Evolutionary conservation across 2,113 vertebrate species (phyloP), one percentile per base, ranked within the genome.

Genomic region (Vulpes ferrilata): DNA sequence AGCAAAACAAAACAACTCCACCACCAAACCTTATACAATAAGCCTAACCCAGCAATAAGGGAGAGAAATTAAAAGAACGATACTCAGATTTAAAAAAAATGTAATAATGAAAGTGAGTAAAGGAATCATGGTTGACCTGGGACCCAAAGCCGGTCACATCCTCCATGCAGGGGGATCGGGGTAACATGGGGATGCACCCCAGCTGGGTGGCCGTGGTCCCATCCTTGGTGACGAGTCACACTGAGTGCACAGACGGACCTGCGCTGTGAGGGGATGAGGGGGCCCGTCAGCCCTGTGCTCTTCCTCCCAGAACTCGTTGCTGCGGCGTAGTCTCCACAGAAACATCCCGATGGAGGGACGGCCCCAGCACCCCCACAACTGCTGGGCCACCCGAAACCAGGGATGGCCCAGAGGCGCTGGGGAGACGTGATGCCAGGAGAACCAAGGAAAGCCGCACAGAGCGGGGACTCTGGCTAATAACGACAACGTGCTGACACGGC

Each of bases 201-300:
- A 60, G 38, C 38, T 27, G 3, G 57, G 22, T 8, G 10, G 13
- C 12, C 71, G 3, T 22, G 69, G 35, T 7, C 69, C 15, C 6
- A 2, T 7, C 35, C 20, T 7, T 2, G 3, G 74, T 0, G 15
- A 38, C 2, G 5, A 1, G 2, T 23, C 38, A 48, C 3, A 7
- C 7, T 1, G 27, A 48, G 2, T 10, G 78, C 35, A 25, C 3
- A 9, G 73, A 27, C 3, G 7, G 73, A 27, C 6, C 6, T 20
- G 2, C 0, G 51, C 2, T 0, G 0, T 1, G 76, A 48, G 1
- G 7, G 12, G 25, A 67, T 2, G 17, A 35, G 51, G n/a, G 2
- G 2, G 1, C 32, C 11, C 81, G 32, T 11, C 22, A n/a, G 32
- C 55, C 9, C 43, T 9, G 25, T 4, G 73, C 7, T 30, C 73